Evolutionary conservation across 2,888 invertebrate genomes (phyloP).

Genomic region (Dysmachus trigonus): DNA sequence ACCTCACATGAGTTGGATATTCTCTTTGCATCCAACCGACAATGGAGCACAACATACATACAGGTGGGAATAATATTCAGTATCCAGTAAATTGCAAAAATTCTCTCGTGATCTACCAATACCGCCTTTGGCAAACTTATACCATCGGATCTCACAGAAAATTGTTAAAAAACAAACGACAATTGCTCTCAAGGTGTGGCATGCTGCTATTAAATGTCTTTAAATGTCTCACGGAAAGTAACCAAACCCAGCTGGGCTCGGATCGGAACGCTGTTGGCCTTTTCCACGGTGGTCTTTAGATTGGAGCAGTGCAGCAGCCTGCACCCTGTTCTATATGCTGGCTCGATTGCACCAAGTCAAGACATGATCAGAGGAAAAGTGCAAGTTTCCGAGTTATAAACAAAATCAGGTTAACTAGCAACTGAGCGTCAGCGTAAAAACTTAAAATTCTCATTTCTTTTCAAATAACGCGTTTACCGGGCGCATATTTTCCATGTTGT

Average conservation of each 20-base stretch:
- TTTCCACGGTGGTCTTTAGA: background rate
- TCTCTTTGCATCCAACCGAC: background rate
- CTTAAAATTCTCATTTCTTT: background rate
- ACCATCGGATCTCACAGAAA: background rate
- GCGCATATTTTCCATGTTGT: background rate
- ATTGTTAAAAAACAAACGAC: background rate
- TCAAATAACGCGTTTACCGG: background rate
- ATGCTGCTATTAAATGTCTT: conserved; percentile 11
- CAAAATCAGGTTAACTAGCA: background rate
- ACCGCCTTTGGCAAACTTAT: background rate
- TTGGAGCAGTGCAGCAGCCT: background rate
- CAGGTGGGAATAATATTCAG: background rate
- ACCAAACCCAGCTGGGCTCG: conserved; percentile 28
- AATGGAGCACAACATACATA: background rate
- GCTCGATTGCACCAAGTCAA: background rate
- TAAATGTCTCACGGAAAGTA: conserved; percentile 35
- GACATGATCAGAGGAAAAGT: background rate
- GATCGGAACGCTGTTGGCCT: conserved; percentile 16
- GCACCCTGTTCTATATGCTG: background rate
- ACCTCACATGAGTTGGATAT: background rate
- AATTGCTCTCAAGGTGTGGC: background rate
- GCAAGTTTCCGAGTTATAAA: background rate
- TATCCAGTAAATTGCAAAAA: background rate
- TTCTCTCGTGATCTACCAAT: background rate
- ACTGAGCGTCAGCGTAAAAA: conserved; percentile 12